Base-by-base conservation (phyloP, 1,140 invertebrate genomes). In the Drosophila pseudoobscura region DNA sequence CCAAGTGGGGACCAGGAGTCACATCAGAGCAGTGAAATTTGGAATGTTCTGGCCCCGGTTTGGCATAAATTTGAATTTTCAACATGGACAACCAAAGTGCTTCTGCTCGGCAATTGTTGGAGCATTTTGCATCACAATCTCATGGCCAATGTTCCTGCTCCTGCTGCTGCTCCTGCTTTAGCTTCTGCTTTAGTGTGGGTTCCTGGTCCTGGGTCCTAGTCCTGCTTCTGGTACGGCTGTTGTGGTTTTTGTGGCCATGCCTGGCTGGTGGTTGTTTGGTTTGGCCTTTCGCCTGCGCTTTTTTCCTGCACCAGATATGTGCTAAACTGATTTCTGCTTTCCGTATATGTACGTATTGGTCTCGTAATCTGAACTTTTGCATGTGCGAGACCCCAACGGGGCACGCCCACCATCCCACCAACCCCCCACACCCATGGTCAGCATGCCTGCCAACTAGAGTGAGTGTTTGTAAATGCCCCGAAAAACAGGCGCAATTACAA, bases 11-110 rank as follows among this genome's bases (percentile, higher is more conserved):
- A 52, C 7, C 15, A 52, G 17, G 8, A 56, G 45, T 43, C 17
- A 26, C 62, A 62, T 61, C 13, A 39, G 45, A 20, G 66, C 35
- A 69, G 43, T 45, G 66, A 69, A 50, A 68, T 69, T 49, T 41
- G 47, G 56, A 58, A 75, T 75, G 60, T 62, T 76, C 77, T 61
- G 70, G 61, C 60, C 58, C 62, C 41, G 44, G 55, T 61, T 56
- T 64, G 53, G 82, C 77, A 84, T 84, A 84, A 84, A 84, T 84
- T 84, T 87, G 80, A 80, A 84, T 84, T 85, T 84, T 70, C 82
- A 80, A 77, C 77, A 85, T 68, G 62, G 54, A 13, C 51, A 57
- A 29, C 39, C 53, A 46, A 47, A 63, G 61, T 51, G 35, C 35
- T 51, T 53, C 46, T 55, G 43, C 41, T 57, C 22, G 57, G 57